Evolutionary conservation across 2,797 vertebrate genomes (phyloP).

Genomic region (Thunnus albacares): DNA sequence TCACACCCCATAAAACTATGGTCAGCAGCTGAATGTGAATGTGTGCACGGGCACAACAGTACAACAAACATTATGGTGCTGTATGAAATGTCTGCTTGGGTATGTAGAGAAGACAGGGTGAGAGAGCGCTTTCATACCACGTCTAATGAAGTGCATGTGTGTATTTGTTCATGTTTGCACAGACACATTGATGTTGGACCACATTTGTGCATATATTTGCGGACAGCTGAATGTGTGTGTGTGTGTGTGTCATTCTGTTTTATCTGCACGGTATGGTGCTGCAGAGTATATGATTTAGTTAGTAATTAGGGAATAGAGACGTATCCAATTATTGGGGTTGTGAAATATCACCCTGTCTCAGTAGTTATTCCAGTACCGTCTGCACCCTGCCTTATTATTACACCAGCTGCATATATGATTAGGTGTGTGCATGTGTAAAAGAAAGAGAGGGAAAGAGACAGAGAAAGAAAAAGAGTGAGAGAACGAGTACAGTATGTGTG

Average conservation of each 20-base stretch:
- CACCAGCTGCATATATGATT: constrained; percentile 73
- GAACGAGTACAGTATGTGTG: constrained; percentile 34
- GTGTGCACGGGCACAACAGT: background rate
- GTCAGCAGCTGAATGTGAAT: constrained; percentile 9
- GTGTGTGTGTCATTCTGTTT: constrained; percentile 40
- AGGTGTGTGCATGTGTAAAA: constrained; percentile 29
- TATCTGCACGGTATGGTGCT: constrained; percentile 51
- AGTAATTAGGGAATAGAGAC: constrained; percentile 84
- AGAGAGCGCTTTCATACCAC: background rate
- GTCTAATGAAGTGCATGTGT: background rate
- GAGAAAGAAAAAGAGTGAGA: background rate
- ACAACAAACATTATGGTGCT: background rate
- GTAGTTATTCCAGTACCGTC: constrained; percentile 75
- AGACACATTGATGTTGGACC: background rate
- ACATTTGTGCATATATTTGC: constrained; percentile 31
- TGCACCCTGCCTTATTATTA: constrained; percentile 73
- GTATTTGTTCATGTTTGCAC: background rate
- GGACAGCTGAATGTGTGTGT: constrained; percentile 16
- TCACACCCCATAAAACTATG: constrained; percentile 11
- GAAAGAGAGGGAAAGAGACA: background rate
- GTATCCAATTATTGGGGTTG: constrained; percentile 82
- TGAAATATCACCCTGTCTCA: constrained; percentile 78
- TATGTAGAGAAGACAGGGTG: background rate
- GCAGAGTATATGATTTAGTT: constrained; percentile 80
- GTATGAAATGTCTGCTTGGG: background rate